Base-by-base conservation (phyloP, 1,140 invertebrate species). In the Leptinotarsa lineolata region DNA sequence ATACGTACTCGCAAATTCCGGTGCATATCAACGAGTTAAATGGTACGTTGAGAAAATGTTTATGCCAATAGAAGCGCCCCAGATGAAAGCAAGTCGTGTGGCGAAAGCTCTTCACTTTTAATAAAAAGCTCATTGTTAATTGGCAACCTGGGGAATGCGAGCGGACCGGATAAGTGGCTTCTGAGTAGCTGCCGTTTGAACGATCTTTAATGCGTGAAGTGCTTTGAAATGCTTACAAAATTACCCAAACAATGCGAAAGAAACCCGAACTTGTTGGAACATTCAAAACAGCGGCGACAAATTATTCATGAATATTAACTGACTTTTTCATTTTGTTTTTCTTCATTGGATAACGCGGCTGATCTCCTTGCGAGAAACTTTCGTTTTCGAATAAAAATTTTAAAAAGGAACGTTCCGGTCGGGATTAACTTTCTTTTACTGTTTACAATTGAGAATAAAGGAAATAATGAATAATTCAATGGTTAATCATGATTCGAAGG, bases 121-220 rank as follows among this genome's bases (percentile, higher is more conserved):
- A 44, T 73, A 73, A 73, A 73, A 73, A 73, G 65, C 65, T 60
- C 54, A 73, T 73, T 73, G 72, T 73, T 73, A 73, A 73, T 73
- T 73, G 72, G 72, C 72, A 73, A 73, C 64, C 65, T 65, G 72
- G 63, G 48, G 58, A 73, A 65, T 21, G 65, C 46, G 20, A 64
- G 24, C 20, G 20, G 61, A 22, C 71, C 30, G 20, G 48, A 66
- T 54, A 63, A 70, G 68, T 74, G 66, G 58, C 72, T 44, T 68
- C 61, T 63, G 46, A 45, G 45, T n/a, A 54, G 48, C 48, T 54
- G 15, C 15, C 48, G 48, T 54, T 54, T 54, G n/a, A 15, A 54
- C 59, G 39, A 46, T 20, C 65, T 20, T 48, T 24, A 54, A 46
- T 48, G 59, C 66, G 68, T 22, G 54, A 65, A 74, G 67, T 70